Base-by-base conservation (phyloP, 2,113 vertebrate species). In the Platysteira castanea region DNA sequence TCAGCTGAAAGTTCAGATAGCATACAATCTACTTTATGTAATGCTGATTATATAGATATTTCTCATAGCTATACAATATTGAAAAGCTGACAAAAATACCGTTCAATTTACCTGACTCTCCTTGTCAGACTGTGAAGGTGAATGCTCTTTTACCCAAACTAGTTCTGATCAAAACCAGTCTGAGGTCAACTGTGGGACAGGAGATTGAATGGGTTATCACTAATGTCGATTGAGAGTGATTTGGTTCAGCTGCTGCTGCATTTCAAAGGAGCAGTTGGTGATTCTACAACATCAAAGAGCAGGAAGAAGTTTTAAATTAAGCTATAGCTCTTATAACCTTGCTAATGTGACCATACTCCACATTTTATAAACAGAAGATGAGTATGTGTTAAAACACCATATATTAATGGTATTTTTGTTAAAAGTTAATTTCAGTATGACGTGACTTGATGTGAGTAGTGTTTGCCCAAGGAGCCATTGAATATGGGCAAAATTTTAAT, bases 91-190 rank as follows among this genome's bases (percentile, higher is more conserved):
- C 75, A 90, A 52, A 93, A 84, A 84, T 81, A 91, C 79, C 57
- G 70, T 93, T 93, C 95, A 69, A 47, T 91, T 93, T 94, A 93
- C 94, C 73, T 93, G 76, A 81, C 69, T 96, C 57, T 88, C 75
- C 84, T 88, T 96, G 85, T 88, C 85, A 92, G 79, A 10, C 75
- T 95, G 79, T 96, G 96, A 94, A 96, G 96, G 95, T 96, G 95
- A 96, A 85, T 85, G 69, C 30, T 67, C 16, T 88, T 87, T 90
- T 65, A 71, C 63, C 60, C 77, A 73, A 95, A 91, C 80, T 54
- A 84, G 76, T 88, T 97, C 76, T 96, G 91, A 95, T 96, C 91
- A 94, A 95, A 95, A 96, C 85, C 92, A 97, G 85, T 9, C 83
- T 80, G 87, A 89, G 95, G 95, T 97, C 95, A 97, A 1, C 70